Conservation (phyloP, 1,140 invertebrate species). For the Hormaphis cornu region DNA sequence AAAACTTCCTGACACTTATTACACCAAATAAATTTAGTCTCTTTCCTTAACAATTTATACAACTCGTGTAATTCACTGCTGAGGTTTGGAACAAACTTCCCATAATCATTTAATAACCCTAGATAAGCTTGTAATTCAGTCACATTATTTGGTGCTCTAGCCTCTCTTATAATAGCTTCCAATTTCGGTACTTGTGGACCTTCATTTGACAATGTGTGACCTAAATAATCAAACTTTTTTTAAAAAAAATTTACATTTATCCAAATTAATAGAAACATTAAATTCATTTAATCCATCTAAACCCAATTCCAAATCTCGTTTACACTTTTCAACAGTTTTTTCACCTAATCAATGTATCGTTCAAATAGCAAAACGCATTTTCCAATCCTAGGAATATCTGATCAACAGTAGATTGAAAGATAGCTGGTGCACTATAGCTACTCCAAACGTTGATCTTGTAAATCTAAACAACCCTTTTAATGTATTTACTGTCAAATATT, state of each 20-base stretch:
- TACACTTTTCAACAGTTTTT: background rate
- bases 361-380: conserved; percentile 23
- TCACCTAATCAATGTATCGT: conserved; percentile 26
- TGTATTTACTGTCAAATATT: conserved; percentile 10
- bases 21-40: conserved; percentile 31
- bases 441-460: conserved; percentile 12
- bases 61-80: conserved; percentile 39
- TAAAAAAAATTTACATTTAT: background rate
- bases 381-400: conserved; percentile 9
- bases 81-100: conserved; percentile 43
- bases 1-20: conserved; percentile 38
- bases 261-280: background rate
- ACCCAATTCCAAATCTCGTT: background rate
- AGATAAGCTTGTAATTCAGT: conserved; percentile 43
- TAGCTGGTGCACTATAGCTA: conserved; percentile 13
- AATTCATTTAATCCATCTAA: background rate
- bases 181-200: conserved; percentile 38
- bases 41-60: conserved; percentile 38
- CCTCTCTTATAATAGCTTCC: conserved; percentile 39
- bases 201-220: background rate
- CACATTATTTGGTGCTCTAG: conserved; percentile 40
- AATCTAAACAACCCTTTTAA: conserved; percentile 20
- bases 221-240: background rate
- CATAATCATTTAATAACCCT: conserved; percentile 45
- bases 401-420: conserved; percentile 27